Conservation (phyloP, 1,140 invertebrate genomes). For the Drosophila persimilis region DNA sequence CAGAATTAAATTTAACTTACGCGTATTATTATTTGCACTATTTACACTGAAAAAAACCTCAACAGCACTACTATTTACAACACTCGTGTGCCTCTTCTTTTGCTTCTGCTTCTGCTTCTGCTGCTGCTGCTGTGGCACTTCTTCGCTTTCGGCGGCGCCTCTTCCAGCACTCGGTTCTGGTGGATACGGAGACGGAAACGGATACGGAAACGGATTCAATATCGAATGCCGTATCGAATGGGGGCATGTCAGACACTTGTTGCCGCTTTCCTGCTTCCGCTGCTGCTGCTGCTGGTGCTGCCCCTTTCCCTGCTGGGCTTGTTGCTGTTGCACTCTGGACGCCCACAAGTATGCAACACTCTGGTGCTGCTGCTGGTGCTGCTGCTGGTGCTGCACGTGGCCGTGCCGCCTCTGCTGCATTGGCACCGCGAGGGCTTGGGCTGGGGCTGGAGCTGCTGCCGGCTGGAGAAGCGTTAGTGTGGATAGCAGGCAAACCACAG, state of each 20-base stretch:
- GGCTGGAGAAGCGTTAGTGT: constrained; percentile 31
- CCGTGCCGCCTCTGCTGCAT: constrained; percentile 50
- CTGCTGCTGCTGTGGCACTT: background rate
- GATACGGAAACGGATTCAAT: constrained; percentile 22
- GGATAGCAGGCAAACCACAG: constrained; percentile 43
- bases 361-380: constrained; percentile 6
- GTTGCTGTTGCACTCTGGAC: constrained; percentile 19
- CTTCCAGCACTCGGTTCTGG: constrained; percentile 47
- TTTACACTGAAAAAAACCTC: constrained; percentile 76
- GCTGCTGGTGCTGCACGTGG: constrained; percentile 28
- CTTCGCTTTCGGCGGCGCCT: constrained; percentile 45
- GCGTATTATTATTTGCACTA: constrained; percentile 75
- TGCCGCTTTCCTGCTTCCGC: constrained; percentile 2
- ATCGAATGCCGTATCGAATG: constrained; percentile 18
- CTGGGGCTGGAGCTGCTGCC: constrained; percentile 41
- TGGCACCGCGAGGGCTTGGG: constrained; percentile 81
- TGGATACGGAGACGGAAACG: constrained; percentile 14
- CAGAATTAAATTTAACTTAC: constrained; percentile 77
- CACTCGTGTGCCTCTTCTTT: background rate
- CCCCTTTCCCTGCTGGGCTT: background rate
- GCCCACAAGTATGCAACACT: constrained; percentile 61
- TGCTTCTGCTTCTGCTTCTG: too few species aligned
- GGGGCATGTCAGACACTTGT: constrained; percentile 60
- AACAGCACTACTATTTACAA: constrained; percentile 56
- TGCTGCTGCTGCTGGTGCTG: constrained; percentile 9